These are phyloP conservation scores for Drosophila ambigua DNA, from an alignment of 1,140 invertebrate genomes.

Conservation along the genomic window DNA sequence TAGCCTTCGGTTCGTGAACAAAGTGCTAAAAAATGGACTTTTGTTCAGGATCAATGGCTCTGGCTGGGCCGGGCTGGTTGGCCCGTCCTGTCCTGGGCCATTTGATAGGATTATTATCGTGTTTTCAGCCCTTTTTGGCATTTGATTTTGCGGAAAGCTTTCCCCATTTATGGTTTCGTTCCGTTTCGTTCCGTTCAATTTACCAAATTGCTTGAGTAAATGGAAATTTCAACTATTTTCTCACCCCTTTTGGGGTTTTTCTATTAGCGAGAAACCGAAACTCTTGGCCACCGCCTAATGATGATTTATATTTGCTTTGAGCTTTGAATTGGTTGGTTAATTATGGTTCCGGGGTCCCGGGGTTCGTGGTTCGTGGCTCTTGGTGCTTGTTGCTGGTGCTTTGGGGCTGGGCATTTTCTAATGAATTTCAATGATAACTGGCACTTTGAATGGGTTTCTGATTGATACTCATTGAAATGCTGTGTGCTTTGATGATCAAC, in stretches of 20 bases:
- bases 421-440: slow-evolving; percentile 60
- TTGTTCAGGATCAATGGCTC: slow-evolving; percentile 45
- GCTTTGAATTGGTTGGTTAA: slow-evolving; percentile 52
- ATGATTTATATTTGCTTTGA: slow-evolving; percentile 69
- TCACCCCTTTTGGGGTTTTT: slow-evolving; percentile 23
- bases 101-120: slow-evolving; percentile 80
- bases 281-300: slow-evolving; percentile 37
- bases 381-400: neutral
- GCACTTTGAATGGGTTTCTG: slow-evolving; percentile 48
- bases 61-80: neutral
- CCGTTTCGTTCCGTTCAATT: slow-evolving; percentile 74
- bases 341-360: slow-evolving; percentile 16
- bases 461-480: slow-evolving; percentile 49
- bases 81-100: slow-evolving; percentile 56
- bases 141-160: slow-evolving; percentile 67
- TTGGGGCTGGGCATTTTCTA: slow-evolving; percentile 14
- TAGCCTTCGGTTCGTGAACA: slow-evolving; percentile 54
- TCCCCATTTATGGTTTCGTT: slow-evolving; percentile 63
- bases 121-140: slow-evolving; percentile 70
- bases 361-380: slow-evolving; percentile 4
- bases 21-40: slow-evolving; percentile 80
- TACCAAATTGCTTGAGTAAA: slow-evolving; percentile 70
- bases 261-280: slow-evolving; percentile 28
- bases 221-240: slow-evolving; percentile 71
- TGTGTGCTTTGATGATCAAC: slow-evolving; percentile 16